These are phyloP conservation scores for Lutraria lutraria DNA, from an alignment of 2,888 invertebrate species.

Conservation along the genomic window DNA sequence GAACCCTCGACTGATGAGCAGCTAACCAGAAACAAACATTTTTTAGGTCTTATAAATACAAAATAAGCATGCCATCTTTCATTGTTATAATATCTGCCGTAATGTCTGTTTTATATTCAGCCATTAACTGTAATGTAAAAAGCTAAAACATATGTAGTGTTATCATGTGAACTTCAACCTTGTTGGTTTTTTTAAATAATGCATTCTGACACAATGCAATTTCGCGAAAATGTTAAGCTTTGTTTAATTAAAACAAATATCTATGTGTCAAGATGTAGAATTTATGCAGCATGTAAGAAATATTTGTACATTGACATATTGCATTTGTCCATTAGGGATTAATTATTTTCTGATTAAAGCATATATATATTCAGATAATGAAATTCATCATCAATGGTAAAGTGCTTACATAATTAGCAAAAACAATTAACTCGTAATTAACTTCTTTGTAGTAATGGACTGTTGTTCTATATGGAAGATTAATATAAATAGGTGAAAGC, in stretches of 20 bases:
- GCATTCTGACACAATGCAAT: background rate
- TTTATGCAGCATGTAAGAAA: background rate
- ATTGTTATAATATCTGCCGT: background rate
- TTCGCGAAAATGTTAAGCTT: background rate
- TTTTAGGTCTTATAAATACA: too few species aligned
- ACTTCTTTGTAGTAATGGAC: background rate
- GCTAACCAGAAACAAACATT: too few species aligned
- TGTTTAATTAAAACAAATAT: background rate
- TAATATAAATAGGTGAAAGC: too few species aligned
- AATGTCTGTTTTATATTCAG: background rate
- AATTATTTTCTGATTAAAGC: background rate
- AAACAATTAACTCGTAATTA: background rate
- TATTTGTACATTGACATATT: background rate
- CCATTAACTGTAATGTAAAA: background rate
- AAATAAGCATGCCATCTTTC: background rate
- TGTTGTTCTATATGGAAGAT: background rate
- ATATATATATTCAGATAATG: background rate
- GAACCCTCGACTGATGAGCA: too few species aligned
- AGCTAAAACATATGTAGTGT: background rate
- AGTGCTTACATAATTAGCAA: conserved; percentile 6
- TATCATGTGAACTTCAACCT: background rate
- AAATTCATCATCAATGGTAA: background rate
- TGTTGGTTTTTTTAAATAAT: background rate
- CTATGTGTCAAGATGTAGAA: background rate
- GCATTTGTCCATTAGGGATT: background rate